phyloP scores from a whole-genome alignment of 1,140 invertebrate species.

The Triops cancriformis region DNA sequence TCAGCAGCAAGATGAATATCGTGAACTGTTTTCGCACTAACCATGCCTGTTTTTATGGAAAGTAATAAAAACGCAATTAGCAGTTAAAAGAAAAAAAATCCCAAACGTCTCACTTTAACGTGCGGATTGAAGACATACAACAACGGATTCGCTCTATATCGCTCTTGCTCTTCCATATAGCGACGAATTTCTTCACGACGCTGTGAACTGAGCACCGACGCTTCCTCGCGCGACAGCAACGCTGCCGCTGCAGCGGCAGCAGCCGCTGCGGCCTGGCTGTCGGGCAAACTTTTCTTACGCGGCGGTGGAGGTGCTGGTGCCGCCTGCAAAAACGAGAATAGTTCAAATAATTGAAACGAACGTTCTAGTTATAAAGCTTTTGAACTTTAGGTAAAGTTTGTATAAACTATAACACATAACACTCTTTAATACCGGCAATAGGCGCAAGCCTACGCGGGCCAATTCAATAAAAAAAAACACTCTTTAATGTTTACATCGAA shows the following conservation, averaged over 20 bases:
- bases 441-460: no score
- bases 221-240: constrained; percentile 87
- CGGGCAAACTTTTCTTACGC: constrained; percentile 90
- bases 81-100: background rate
- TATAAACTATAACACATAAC: no score
- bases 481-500: no score
- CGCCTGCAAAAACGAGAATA: constrained; percentile 41
- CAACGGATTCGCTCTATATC: constrained; percentile 83
- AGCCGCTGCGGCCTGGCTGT: constrained; percentile 56
- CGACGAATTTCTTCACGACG: constrained; percentile 85
- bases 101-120: constrained; percentile 68
- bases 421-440: no score
- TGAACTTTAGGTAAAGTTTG: no score
- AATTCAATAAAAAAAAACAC: no score
- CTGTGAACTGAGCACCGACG: constrained; percentile 81
- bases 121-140: constrained; percentile 91
- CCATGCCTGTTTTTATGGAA: constrained; percentile 75
- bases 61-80: constrained; percentile 23
- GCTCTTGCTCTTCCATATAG: constrained; percentile 83
- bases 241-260: constrained; percentile 52
- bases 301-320: constrained; percentile 55
- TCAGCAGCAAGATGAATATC: constrained; percentile 89
- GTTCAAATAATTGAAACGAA: background rate
- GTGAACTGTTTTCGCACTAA: constrained; percentile 92
- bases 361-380: no score